Conservation (phyloP, 1,140 invertebrate genomes). For the Bombus pyrosoma region DNA sequence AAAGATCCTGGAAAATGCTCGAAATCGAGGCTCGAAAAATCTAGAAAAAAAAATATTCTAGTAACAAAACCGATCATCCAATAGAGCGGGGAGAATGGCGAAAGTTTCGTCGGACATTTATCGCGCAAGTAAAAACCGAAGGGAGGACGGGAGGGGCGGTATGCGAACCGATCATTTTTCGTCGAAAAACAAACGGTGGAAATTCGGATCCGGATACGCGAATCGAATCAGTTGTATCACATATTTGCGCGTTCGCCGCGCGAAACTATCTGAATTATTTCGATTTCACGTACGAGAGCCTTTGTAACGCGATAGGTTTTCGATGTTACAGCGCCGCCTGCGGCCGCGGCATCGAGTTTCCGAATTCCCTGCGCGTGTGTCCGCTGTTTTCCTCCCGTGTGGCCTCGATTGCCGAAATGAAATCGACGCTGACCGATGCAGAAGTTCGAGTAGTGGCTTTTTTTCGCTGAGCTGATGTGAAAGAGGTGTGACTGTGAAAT, state of each 20-base stretch:
- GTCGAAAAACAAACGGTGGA: background rate
- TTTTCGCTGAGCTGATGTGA: background rate
- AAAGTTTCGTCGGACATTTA: background rate
- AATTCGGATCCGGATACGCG: background rate
- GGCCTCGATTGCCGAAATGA: constrained; percentile 22
- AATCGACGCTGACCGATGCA: background rate
- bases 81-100: background rate
- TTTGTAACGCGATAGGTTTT: constrained; percentile 68
- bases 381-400: background rate
- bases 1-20: too few relatives aligned
- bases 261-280: constrained; percentile 66
- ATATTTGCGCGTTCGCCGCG: constrained; percentile 52
- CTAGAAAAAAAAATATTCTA: background rate
- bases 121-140: background rate
- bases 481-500: background rate
- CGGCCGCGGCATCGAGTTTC: constrained; percentile 61
- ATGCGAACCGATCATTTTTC: constrained; percentile 27
- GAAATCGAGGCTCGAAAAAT: too few relatives aligned
- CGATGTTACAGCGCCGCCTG: constrained; percentile 53
- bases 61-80: background rate
- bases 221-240: constrained; percentile 43
- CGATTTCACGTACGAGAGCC: constrained; percentile 56
- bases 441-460: background rate
- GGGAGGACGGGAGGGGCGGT: background rate
- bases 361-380: constrained; percentile 50